A percentile compares a stretch with the other conserved stretches of the same genome.
Conservation (phyloP, 1,140 invertebrate genomes). For the Melanaphis sacchari region DNA sequence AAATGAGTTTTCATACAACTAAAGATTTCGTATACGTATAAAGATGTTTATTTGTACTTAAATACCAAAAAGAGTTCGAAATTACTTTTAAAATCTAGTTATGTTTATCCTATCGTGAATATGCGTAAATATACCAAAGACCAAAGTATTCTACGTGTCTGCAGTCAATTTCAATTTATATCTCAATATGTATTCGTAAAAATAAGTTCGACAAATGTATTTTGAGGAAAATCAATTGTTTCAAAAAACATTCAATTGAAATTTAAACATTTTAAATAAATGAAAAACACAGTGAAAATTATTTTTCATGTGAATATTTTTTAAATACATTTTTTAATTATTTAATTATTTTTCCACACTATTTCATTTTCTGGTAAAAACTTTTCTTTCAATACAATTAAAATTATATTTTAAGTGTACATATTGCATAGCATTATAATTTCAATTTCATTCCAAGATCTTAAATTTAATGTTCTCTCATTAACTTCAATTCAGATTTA, state of each 20-base stretch:
- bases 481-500: neutral
- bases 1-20: constrained; percentile 1
- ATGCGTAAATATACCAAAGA: neutral
- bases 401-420: neutral
- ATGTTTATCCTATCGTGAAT: neutral
- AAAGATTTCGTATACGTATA: neutral
- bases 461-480: neutral
- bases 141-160: neutral
- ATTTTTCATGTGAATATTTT: neutral
- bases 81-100: neutral
- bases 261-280: neutral
- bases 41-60: constrained; percentile 17
- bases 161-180: neutral
- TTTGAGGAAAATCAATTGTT: neutral
- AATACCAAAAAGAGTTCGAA: neutral
- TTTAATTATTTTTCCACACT: neutral
- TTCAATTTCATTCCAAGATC: neutral
- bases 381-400: neutral
- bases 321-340: neutral
- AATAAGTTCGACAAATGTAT: neutral
- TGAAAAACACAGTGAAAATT: neutral
- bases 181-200: neutral
- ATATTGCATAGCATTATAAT: neutral
- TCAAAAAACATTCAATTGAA: neutral
- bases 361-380: neutral